A percentile compares a stretch with the other conserved stretches of the same genome.
Conservation (phyloP, 2,888 invertebrate species). For the Lasioglossum lativentre region DNA sequence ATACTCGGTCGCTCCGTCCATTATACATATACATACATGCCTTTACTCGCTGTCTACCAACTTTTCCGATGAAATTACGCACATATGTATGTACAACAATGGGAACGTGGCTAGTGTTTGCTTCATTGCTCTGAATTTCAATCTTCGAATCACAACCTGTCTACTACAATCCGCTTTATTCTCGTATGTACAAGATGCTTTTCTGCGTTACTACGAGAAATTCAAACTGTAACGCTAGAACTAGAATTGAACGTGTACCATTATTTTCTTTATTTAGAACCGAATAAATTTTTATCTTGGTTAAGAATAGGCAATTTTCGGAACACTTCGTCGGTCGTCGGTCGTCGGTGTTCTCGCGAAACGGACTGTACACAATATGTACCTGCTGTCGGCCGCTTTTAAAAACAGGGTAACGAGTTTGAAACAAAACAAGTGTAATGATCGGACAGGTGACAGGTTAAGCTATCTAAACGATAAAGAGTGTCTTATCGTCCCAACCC, state of each 20-base stretch:
- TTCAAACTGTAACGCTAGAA: no score
- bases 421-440: background rate
- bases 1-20: constrained; percentile 42
- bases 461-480: constrained; percentile 17
- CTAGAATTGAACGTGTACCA: background rate
- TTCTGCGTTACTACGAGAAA: background rate
- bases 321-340: background rate
- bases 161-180: background rate
- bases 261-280: background rate
- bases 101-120: background rate
- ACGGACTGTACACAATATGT: background rate
- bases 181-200: background rate
- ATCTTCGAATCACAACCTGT: constrained; percentile 15
- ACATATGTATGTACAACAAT: background rate
- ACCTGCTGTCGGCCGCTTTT: background rate
- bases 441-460: constrained; percentile 9
- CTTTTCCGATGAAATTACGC: constrained; percentile 29
- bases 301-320: no score
- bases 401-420: background rate
- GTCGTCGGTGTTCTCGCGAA: background rate
- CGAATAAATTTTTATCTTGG: no score
- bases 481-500: constrained; percentile 29
- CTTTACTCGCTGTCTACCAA: constrained; percentile 25
- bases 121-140: constrained; percentile 26
- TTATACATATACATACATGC: constrained; percentile 33